These are phyloP conservation scores for Copsychus sechellarum DNA, from an alignment of 2,113 vertebrate species.

Conservation along the genomic window DNA sequence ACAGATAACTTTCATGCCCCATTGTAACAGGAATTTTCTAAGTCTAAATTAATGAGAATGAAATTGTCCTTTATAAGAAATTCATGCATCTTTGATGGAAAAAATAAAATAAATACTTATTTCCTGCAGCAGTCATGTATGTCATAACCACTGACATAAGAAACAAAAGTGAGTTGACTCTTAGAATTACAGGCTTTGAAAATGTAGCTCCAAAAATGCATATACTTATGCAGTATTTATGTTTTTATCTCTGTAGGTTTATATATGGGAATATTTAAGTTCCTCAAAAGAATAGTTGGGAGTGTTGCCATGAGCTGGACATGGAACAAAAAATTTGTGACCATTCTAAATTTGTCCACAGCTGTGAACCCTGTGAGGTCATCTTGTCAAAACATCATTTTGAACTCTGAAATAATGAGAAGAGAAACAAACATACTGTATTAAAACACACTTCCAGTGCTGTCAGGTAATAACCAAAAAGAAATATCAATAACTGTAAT, in stretches of 20 bases:
- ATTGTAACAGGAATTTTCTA: background rate
- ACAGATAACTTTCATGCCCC: background rate
- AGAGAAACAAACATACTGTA: slow-evolving; percentile 55
- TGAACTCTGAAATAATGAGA: slow-evolving; percentile 59
- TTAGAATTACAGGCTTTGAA: background rate
- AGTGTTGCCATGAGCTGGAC: slow-evolving; percentile 25
- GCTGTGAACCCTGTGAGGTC: slow-evolving; percentile 54
- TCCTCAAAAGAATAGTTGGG: background rate
- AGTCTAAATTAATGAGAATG: background rate
- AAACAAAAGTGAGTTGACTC: background rate
- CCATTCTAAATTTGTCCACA: slow-evolving; percentile 14
- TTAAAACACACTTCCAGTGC: slow-evolving; percentile 52
- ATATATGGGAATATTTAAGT: background rate
- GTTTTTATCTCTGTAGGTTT: background rate
- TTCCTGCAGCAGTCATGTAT: background rate
- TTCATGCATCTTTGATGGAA: background rate
- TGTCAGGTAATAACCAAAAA: slow-evolving; percentile 70
- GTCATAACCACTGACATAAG: background rate
- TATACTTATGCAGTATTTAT: background rate
- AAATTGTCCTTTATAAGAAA: background rate
- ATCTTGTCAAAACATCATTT: slow-evolving; percentile 70
- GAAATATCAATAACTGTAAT: slow-evolving; percentile 81
- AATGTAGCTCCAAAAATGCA: background rate
- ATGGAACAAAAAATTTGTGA: slow-evolving; percentile 21
- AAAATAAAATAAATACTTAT: background rate